Conservation (phyloP, 1,140 invertebrate species). For the Drosophila bifasciata region DNA sequence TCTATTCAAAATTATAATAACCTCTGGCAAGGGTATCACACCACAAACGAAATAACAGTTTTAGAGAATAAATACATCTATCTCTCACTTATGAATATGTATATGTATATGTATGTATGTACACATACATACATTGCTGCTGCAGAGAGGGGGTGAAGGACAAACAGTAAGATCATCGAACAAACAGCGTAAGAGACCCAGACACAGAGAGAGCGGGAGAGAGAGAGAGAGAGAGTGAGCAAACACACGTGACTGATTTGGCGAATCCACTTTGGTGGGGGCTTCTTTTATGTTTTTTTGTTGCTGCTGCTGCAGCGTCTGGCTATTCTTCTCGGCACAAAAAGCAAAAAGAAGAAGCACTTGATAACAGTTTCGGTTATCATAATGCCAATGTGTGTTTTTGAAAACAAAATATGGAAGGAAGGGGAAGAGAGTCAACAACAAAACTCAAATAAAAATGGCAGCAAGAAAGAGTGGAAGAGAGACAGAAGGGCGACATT, state of each 20-base stretch:
- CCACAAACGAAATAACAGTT: too few relatives aligned
- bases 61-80: too few relatives aligned
- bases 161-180: too few relatives aligned
- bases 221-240: slow-evolving; percentile 1
- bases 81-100: too few relatives aligned
- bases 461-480: slow-evolving; percentile 2
- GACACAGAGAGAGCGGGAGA: neutral
- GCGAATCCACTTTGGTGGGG: slow-evolving; percentile 23
- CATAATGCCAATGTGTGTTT: slow-evolving; percentile 46
- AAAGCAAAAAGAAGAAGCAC: slow-evolving; percentile 22
- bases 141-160: too few relatives aligned
- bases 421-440: slow-evolving; percentile 45
- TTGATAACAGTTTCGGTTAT: slow-evolving; percentile 63
- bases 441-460: slow-evolving; percentile 15
- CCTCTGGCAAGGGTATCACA: too few relatives aligned
- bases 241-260: slow-evolving; percentile 54
- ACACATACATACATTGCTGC: too few relatives aligned
- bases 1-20: too few relatives aligned
- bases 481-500: neutral
- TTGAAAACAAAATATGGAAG: neutral
- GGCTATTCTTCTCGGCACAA: slow-evolving; percentile 9
- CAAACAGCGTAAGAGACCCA: neutral
- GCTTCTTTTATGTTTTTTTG: slow-evolving; percentile 20
- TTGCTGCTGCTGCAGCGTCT: slow-evolving; percentile 23
- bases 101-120: too few relatives aligned